Evolutionary conservation across 2,888 invertebrate species (phyloP).

Genomic region (Fragum sueziense): DNA sequence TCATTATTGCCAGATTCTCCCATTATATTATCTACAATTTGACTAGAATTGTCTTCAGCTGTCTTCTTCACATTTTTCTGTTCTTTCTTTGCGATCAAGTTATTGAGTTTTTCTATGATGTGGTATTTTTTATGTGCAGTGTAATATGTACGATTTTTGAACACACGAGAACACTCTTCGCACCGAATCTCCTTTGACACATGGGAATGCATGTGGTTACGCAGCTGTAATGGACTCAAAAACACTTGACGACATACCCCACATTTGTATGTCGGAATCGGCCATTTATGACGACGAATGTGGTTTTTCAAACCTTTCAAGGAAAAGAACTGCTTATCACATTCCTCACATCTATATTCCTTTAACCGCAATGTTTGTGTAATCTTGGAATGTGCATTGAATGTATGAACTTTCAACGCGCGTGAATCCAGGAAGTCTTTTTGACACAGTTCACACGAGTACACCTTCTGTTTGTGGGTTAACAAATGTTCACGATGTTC

Average conservation of each 20-base stretch:
- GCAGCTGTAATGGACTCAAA: slow-evolving; percentile 29
- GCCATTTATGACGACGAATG: slow-evolving; percentile 45
- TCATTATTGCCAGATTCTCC: background rate
- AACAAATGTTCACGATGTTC: slow-evolving; percentile 55
- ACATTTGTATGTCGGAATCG: slow-evolving; percentile 48
- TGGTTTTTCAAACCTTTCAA: slow-evolving; percentile 61
- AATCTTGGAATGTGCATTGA: slow-evolving; percentile 60
- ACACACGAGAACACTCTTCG: slow-evolving; percentile 47
- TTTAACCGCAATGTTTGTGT: slow-evolving; percentile 39
- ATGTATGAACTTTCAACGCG: slow-evolving; percentile 55
- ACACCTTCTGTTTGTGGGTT: slow-evolving; percentile 50
- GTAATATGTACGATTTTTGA: slow-evolving; percentile 43
- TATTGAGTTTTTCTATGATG: slow-evolving; percentile 50
- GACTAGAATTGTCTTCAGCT: background rate
- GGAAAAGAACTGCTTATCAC: slow-evolving; percentile 58
- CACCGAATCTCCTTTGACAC: slow-evolving; percentile 45
- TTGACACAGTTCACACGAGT: slow-evolving; percentile 51
- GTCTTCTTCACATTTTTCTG: background rate
- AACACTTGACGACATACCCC: slow-evolving; percentile 49
- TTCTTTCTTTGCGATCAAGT: slow-evolving; percentile 21
- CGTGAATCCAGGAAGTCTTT: slow-evolving; percentile 59
- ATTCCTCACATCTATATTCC: slow-evolving; percentile 54
- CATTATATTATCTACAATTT: background rate
- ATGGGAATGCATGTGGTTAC: slow-evolving; percentile 54
- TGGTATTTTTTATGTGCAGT: slow-evolving; percentile 57